Evolutionary conservation across 2,888 invertebrate species (phyloP).

Genomic region (Clunio marinus): DNA sequence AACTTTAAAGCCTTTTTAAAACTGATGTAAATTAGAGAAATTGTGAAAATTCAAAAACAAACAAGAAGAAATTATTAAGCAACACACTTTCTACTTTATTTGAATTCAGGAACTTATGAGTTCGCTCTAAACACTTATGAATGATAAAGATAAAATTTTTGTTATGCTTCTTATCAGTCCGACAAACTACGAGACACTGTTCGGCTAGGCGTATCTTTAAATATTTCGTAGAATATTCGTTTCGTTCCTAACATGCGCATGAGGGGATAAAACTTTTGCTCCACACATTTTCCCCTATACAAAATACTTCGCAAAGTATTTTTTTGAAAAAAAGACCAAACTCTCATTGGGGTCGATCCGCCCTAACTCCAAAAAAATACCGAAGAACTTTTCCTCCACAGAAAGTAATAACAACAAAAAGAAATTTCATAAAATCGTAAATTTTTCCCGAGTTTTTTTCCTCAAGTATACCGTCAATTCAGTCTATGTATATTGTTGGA

Average conservation of each 20-base stretch:
- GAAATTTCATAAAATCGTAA: slow-evolving; percentile 33
- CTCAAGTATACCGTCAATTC: slow-evolving; percentile 29
- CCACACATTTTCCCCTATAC: slow-evolving; percentile 21
- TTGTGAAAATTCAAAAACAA: background rate
- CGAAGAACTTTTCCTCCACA: slow-evolving; percentile 31
- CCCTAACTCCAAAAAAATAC: slow-evolving; percentile 35
- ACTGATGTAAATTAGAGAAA: background rate
- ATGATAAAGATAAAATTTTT: background rate
- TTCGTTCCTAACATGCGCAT: slow-evolving; percentile 25
- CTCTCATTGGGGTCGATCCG: slow-evolving; percentile 38
- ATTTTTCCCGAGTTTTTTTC: slow-evolving; percentile 37
- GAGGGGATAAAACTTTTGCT: background rate
- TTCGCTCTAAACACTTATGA: slow-evolving; percentile 1
- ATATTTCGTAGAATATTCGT: slow-evolving; percentile 13
- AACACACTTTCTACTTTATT: no score
- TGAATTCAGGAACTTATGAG: slow-evolving; percentile 13
- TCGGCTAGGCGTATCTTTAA: slow-evolving; percentile 28
- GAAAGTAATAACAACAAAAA: slow-evolving; percentile 26
- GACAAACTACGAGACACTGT: slow-evolving; percentile 28
- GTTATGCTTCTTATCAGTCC: slow-evolving; percentile 29
- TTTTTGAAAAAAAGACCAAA: slow-evolving; percentile 32
- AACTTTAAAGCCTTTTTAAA: background rate
- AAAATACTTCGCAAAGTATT: slow-evolving; percentile 32
- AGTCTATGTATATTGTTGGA: slow-evolving; percentile 26
- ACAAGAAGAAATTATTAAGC: background rate